A percentile compares a stretch with the other conserved stretches of the same genome.
phyloP scores from a whole-genome alignment of 2,888 invertebrate species.

The Lomographa bimaculata region DNA sequence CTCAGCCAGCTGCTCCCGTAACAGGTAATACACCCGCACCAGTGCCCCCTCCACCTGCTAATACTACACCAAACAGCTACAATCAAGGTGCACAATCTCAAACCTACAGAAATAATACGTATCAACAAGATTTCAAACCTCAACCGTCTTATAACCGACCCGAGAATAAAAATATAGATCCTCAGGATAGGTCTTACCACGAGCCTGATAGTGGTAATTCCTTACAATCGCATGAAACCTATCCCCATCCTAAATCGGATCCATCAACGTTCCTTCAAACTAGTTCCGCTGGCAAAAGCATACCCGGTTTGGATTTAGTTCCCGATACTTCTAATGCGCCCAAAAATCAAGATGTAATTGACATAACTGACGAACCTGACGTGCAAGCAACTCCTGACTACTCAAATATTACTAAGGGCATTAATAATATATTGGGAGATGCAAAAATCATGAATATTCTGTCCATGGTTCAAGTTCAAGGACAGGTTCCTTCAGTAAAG shows the following conservation, averaged over 20 bases:
- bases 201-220: constrained; percentile 31
- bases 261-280: constrained; percentile 58
- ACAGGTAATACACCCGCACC: constrained; percentile 43
- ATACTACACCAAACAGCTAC: constrained; percentile 35
- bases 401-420: constrained; percentile 84
- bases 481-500: constrained; percentile 24
- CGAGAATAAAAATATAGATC: constrained; percentile 44
- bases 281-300: constrained; percentile 75
- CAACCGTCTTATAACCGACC: constrained; percentile 41
- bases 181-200: constrained; percentile 53
- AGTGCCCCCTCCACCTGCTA: constrained; percentile 42
- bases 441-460: constrained; percentile 85
- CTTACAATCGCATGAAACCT: constrained; percentile 18
- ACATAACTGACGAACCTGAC: constrained; percentile 56
- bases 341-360: constrained; percentile 54
- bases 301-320: constrained; percentile 89
- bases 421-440: constrained; percentile 85
- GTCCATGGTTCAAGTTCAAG: constrained; percentile 62
- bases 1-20: constrained; percentile 38
- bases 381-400: constrained; percentile 66
- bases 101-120: constrained; percentile 33
- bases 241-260: constrained; percentile 27
- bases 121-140: constrained; percentile 28
- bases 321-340: constrained; percentile 56
- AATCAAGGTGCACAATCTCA: constrained; percentile 32